These are phyloP conservation scores for Danio tinwini DNA, from an alignment of 2,797 vertebrate species.

Conservation along the genomic window DNA sequence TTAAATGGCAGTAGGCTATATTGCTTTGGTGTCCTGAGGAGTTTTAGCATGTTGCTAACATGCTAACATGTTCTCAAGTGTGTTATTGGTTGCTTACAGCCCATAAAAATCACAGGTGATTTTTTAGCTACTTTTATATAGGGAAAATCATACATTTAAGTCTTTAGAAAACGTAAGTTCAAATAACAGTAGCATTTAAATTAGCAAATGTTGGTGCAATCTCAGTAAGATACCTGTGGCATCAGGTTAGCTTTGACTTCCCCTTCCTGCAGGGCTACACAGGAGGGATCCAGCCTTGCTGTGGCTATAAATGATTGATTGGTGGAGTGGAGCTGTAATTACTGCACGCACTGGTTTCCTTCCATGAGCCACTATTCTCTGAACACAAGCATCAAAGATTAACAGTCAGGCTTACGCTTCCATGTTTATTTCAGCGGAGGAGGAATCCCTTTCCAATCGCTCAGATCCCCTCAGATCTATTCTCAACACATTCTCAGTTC, in stretches of 20 bases:
- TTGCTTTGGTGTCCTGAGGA: not conserved
- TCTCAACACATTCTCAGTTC: not conserved
- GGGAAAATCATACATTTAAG: not conserved
- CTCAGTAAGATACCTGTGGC: not conserved
- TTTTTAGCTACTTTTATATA: not conserved
- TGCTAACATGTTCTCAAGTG: not conserved
- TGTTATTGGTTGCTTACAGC: not conserved
- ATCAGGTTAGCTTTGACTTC: constrained; percentile 5
- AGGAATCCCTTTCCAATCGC: not conserved
- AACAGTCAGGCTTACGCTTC: constrained; percentile 29
- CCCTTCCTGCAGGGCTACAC: constrained; percentile 7
- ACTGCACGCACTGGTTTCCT: constrained; percentile 7
- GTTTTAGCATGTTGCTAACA: not conserved
- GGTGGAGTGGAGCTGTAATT: constrained; percentile 14
- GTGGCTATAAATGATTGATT: constrained; percentile 40
- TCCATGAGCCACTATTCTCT: constrained; percentile 10
- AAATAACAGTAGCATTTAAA: too few relatives aligned
- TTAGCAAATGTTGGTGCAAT: constrained; percentile 4
- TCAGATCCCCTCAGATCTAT: not conserved
- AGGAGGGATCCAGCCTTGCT: not conserved
- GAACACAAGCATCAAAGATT: constrained; percentile 17
- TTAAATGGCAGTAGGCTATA: too few relatives aligned
- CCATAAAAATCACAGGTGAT: not conserved
- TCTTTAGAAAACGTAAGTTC: too few relatives aligned
- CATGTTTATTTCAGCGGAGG: constrained; percentile 10